Base-by-base conservation (phyloP, 2,888 invertebrate genomes). In the Gonocerus acuteangulatus region DNA sequence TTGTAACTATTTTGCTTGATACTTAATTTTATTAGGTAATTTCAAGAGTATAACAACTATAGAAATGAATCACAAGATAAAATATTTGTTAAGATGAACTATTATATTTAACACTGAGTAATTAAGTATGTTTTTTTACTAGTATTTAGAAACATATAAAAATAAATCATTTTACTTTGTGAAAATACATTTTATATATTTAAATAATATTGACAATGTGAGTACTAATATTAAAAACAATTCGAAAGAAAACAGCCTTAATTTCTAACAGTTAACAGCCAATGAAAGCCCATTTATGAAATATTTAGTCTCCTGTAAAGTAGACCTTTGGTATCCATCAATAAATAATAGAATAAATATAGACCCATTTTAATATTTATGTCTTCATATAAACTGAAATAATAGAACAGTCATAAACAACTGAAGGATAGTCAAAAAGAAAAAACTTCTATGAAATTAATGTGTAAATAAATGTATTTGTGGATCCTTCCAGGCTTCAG, bases 221-320 rank as follows among this genome's bases (percentile, higher is more conserved):
- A 9, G n/a, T 6, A 3, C 9, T 23, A 23, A 19, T 48, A 23
- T 32, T 18, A 36, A n/a, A n/a, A n/a, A n/a, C n/a, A n/a, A 27
- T 18, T 9, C 42, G 3, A 42, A 22, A n/a, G 6, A 48, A n/a
- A 22, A 16, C 42, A 54, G 15, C 54, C 54, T 42, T 42, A 39
- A 15, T 23, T 54, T 9, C 22, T 19, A 16, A 42, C 16, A 15
- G n/a, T 39, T 42, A 54, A 54, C 54, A 54, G 54, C 54, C 54
- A 42, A 54, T 54, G 54, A 54, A 54, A 54, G 39, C 54, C 36
- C 54, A 42, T 42, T 9, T 47, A 47, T 54, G 3, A 39, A 39
- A 39, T 39, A 13, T 15, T 39, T 9, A 11, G 15, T 15, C 39
- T 15, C 13, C 4, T 39, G 6, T 15, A 3, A 15, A 13, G 39